phyloP scores from a whole-genome alignment of 2,113 vertebrate genomes.

The Gallinago media region DNA sequence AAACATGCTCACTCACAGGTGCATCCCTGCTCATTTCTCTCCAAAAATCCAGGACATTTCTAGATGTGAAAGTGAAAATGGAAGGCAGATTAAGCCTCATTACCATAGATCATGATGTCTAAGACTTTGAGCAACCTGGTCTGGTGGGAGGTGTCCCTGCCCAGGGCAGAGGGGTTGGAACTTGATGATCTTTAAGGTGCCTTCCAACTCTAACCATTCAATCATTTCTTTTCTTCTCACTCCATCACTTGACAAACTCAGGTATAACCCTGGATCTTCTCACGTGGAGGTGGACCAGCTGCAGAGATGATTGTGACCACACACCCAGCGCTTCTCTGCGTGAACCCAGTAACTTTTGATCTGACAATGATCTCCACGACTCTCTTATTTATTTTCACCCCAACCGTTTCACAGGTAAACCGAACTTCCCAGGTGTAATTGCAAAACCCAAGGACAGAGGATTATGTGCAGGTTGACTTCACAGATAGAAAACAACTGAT shows the following conservation, averaged over 20 bases:
- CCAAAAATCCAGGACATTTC: neutral
- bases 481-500: slow-evolving; percentile 37
- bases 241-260: neutral
- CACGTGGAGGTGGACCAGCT: rapidly evolving
- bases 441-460: slow-evolving; percentile 18
- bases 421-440: neutral
- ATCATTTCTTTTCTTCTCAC: neutral
- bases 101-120: neutral
- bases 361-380: neutral
- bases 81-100: neutral
- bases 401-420: neutral
- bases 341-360: neutral
- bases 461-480: neutral
- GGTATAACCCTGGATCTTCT: neutral
- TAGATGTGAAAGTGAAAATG: neutral
- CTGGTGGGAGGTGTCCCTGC: too few species aligned
- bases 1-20: neutral
- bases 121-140: neutral
- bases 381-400: neutral
- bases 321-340: neutral
- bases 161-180: too few species aligned
- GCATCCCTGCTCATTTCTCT: neutral
- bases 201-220: too few species aligned
- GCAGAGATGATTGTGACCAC: neutral
- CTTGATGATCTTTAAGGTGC: too few species aligned